phyloP scores from a whole-genome alignment of 2,113 vertebrate species.

The Myiagra hebetior region DNA sequence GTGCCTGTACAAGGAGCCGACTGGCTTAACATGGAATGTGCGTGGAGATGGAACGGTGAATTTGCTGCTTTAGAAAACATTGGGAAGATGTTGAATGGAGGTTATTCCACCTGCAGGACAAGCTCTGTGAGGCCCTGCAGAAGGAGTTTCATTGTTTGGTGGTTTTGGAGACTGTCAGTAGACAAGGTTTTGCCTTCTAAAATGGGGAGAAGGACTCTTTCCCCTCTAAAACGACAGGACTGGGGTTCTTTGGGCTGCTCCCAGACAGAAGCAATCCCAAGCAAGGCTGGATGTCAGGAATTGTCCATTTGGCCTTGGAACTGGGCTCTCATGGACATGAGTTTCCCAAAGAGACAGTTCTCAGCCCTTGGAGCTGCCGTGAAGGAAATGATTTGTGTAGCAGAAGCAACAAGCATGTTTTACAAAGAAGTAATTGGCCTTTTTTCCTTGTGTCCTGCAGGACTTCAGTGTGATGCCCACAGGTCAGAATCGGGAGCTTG shows the following conservation, averaged over 20 bases:
- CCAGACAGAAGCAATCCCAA: background rate
- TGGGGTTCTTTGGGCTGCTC: background rate
- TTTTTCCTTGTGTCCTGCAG: background rate
- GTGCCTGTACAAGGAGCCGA: background rate
- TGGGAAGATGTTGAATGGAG: background rate
- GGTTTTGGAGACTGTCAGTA: background rate
- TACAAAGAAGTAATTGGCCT: too few relatives aligned
- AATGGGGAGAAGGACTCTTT: background rate
- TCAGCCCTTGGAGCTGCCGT: rapidly evolving
- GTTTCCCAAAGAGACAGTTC: background rate
- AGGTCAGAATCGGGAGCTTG: rapidly evolving
- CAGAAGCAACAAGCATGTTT: rapidly evolving
- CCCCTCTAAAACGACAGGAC: rapidly evolving
- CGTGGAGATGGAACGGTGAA: background rate
- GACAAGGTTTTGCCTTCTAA: background rate
- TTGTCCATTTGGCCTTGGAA: background rate
- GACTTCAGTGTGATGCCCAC: background rate
- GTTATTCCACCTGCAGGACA: background rate
- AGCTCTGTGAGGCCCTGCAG: background rate
- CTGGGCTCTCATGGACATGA: background rate
- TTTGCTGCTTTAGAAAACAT: rapidly evolving
- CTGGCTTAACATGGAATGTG: rapidly evolving
- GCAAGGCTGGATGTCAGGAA: background rate
- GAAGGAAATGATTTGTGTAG: background rate
- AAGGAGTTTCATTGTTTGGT: background rate